Evolutionary conservation across 2,113 vertebrate genomes (phyloP).

Genomic region (Heliornis fulica): DNA sequence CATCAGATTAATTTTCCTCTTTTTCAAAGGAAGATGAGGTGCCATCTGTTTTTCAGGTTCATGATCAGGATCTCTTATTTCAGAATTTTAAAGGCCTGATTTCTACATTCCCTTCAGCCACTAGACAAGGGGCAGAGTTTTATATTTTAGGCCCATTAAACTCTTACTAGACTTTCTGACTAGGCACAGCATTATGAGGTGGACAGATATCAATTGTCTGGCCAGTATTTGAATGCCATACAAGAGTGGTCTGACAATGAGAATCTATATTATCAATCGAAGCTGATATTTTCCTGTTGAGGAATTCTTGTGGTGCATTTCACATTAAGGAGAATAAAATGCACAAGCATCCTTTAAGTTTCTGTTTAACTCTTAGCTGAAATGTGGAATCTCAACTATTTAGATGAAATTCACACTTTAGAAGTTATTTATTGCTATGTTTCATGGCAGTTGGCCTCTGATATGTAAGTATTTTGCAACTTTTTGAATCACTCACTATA

Average conservation of each 20-base stretch:
- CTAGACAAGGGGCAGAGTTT: neutral
- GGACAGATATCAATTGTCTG: neutral
- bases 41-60: neutral
- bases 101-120: neutral
- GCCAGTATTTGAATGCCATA: neutral
- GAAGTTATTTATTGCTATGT: neutral
- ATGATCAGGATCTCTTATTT: too few species aligned
- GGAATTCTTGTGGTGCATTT: neutral
- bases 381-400: neutral
- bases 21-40: neutral
- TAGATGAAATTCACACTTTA: neutral
- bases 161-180: neutral
- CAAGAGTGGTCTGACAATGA: neutral
- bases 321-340: neutral
- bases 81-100: neutral
- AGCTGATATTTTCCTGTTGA: neutral
- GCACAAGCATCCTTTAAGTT: neutral
- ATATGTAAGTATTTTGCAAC: neutral
- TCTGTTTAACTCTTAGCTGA: neutral
- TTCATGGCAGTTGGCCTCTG: neutral
- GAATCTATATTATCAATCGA: neutral
- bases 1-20: neutral
- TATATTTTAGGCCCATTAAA: neutral
- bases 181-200: neutral
- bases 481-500: neutral